These are phyloP conservation scores for Phaethon lepturus DNA, from an alignment of 2,113 vertebrate species.

Conservation along the genomic window DNA sequence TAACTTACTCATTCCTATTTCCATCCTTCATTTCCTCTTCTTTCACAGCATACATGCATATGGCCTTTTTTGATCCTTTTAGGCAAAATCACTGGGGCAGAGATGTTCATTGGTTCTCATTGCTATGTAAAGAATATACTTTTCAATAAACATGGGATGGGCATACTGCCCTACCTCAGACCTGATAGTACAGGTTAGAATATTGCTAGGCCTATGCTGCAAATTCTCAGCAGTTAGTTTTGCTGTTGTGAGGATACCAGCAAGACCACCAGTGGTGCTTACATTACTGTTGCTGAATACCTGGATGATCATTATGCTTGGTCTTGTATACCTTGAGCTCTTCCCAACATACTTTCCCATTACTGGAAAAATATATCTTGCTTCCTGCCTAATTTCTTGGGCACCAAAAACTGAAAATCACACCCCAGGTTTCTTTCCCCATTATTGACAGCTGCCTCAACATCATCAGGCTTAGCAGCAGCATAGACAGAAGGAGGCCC, in stretches of 20 bases:
- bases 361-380: not conserved
- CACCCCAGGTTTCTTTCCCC: not conserved
- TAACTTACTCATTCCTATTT: not conserved
- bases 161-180: not conserved
- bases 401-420: not conserved
- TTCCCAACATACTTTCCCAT: not conserved
- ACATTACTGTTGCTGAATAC: not conserved
- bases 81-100: not conserved
- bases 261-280: not conserved
- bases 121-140: not conserved
- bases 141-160: not conserved
- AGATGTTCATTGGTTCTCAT: not conserved
- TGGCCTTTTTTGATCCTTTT: not conserved
- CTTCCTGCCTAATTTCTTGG: not conserved
- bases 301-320: not conserved
- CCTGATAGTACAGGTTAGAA: not conserved
- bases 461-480: not conserved
- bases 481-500: not conserved
- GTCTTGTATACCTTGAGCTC: not conserved
- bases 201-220: fast-evolving
- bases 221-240: not conserved
- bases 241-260: not conserved
- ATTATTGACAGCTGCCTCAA: not conserved
- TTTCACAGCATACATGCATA: not conserved
- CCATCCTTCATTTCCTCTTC: not conserved